A percentile compares a stretch with the other conserved stretches of the same genome.
These are phyloP conservation scores for Gopherus evgoodei DNA, from an alignment of 2,113 vertebrate species.

Conservation along the genomic window DNA sequence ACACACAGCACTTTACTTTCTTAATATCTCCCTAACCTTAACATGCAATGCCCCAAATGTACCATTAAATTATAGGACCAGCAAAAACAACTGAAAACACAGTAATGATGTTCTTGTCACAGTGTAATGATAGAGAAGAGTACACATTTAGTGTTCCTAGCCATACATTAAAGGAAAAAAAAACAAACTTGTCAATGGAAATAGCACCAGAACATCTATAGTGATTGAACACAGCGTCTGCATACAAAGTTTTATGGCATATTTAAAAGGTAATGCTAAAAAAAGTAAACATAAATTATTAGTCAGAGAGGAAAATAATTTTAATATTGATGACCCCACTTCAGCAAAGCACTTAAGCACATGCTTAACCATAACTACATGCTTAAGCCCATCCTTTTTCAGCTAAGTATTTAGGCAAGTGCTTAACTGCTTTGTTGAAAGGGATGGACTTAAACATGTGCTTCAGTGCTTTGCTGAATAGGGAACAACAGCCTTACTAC, in stretches of 20 bases:
- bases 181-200: not conserved
- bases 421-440: not conserved
- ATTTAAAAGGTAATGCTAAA: not conserved
- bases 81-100: constrained; percentile 58
- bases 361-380: not conserved
- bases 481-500: not conserved
- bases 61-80: constrained; percentile 49
- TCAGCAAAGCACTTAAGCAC: not conserved
- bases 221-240: not conserved
- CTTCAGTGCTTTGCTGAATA: not conserved
- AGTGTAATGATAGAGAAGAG: not conserved
- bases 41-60: constrained; percentile 18
- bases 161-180: not conserved
- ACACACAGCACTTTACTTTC: constrained; percentile 1
- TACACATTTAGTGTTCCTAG: not conserved
- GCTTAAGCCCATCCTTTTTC: not conserved
- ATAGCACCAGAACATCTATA: not conserved
- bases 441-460: not conserved
- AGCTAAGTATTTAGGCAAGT: not conserved
- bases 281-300: not conserved
- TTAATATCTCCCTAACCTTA: constrained; percentile 47
- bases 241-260: not conserved
- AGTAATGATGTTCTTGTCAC: not conserved
- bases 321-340: not conserved
- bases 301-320: not conserved